Evolutionary conservation across 2,797 vertebrate species (phyloP).

Genomic region (Leptoclinus maculatus): DNA sequence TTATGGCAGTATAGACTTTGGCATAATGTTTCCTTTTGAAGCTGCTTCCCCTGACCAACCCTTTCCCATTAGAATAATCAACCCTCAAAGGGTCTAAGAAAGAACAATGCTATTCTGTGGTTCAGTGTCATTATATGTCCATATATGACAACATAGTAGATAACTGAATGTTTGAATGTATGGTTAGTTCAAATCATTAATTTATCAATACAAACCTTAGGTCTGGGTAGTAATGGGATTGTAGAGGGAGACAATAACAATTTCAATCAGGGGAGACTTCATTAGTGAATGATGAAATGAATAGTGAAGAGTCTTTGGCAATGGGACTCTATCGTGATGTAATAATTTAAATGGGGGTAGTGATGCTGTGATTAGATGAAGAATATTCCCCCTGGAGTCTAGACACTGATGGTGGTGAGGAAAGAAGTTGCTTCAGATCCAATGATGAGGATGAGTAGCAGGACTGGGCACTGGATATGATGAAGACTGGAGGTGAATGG

Average conservation of each 20-base stretch:
- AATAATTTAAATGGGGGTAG: background rate
- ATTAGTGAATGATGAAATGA: background rate
- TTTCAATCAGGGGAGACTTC: background rate
- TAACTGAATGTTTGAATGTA: background rate
- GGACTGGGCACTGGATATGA: background rate
- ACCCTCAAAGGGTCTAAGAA: background rate
- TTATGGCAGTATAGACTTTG: background rate
- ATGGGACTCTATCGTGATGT: background rate
- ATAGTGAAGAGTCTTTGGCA: background rate
- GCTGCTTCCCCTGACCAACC: background rate
- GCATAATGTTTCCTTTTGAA: conserved; percentile 13
- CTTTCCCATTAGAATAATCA: background rate
- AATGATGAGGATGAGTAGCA: background rate
- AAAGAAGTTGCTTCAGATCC: background rate
- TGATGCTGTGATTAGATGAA: background rate
- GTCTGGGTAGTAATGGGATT: background rate
- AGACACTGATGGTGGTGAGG: background rate
- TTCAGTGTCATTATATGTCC: background rate
- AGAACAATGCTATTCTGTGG: background rate
- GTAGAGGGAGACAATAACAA: background rate
- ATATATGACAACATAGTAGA: background rate
- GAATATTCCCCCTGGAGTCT: background rate
- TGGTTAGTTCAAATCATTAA: background rate
- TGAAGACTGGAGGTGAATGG: background rate
- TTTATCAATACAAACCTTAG: background rate